These are phyloP conservation scores for Parotocinclus haroldoi DNA, from an alignment of 2,797 vertebrate species.

Conservation along the genomic window DNA sequence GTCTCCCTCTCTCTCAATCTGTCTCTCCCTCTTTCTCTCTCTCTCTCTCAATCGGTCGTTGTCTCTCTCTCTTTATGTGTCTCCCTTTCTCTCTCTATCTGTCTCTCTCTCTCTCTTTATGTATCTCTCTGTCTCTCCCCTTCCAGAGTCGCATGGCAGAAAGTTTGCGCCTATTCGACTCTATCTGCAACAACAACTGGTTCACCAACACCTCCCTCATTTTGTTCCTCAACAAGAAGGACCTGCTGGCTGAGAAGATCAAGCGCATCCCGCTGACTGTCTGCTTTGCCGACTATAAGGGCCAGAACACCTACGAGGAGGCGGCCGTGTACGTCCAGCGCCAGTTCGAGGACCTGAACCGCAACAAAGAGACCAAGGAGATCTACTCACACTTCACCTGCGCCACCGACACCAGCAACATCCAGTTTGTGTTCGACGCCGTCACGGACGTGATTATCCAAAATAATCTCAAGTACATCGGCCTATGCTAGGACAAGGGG, in stretches of 20 bases:
- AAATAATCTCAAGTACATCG: constrained; percentile 99
- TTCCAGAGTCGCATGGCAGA: constrained; percentile 76
- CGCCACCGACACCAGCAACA: constrained; percentile 99
- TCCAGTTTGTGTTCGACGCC: constrained; percentile 98
- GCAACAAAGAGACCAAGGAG: constrained; percentile 99
- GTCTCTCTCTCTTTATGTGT: background rate
- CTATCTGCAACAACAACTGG: constrained; percentile 86
- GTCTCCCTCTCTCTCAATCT: no score
- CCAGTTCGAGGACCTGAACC: constrained; percentile 99
- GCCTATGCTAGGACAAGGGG: constrained; percentile 87
- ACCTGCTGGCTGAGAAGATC: constrained; percentile 98
- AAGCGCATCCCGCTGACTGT: constrained; percentile 94
- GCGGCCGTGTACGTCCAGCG: constrained; percentile 97
- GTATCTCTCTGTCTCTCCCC: constrained; percentile 2
- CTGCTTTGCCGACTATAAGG: constrained; percentile 97
- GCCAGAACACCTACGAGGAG: constrained; percentile 98
- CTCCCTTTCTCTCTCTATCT: background rate
- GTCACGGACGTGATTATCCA: constrained; percentile 99
- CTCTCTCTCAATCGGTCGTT: no score
- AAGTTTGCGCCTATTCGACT: constrained; percentile 78
- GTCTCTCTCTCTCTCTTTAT: constrained; percentile 5
- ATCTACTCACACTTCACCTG: constrained; percentile 99
- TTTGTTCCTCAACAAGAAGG: constrained; percentile 99
- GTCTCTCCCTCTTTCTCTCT: no score
- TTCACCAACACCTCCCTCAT: constrained; percentile 87